A percentile compares a stretch with the other conserved stretches of the same genome.
Evolutionary conservation across 1,140 invertebrate genomes (phyloP).

Genomic region (Brachystomella parvula): DNA sequence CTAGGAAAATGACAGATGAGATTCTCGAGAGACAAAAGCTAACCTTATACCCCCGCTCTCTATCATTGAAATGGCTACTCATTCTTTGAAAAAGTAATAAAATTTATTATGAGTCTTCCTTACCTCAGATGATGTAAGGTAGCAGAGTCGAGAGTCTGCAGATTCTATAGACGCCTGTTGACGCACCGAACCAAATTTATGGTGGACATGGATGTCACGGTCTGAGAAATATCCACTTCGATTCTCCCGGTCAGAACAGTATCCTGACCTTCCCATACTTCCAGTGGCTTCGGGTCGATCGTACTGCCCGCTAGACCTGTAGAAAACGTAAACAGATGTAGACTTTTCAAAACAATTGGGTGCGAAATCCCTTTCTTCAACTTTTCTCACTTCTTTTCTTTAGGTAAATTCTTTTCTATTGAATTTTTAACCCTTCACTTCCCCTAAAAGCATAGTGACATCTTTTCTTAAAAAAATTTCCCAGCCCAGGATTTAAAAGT

Average conservation of each 20-base stretch:
- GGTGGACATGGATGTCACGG: conserved; percentile 52
- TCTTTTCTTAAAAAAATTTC: too few relatives aligned
- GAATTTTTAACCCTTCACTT: too few relatives aligned
- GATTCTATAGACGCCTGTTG: conserved; percentile 88
- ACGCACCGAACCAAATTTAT: conserved; percentile 70
- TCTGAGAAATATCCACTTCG: conserved; percentile 78
- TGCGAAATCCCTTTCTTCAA: background rate
- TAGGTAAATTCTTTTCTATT: background rate
- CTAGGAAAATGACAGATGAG: too few relatives aligned
- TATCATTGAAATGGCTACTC: too few relatives aligned
- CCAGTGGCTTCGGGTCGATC: conserved; percentile 70
- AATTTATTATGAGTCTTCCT: conserved; percentile 46
- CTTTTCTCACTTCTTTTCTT: background rate
- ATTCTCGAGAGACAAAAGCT: too few relatives aligned
- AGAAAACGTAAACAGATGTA: conserved; percentile 41
- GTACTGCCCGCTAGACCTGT: conserved; percentile 59
- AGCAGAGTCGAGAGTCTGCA: conserved; percentile 83
- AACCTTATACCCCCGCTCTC: too few relatives aligned
- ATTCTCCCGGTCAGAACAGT: conserved; percentile 36
- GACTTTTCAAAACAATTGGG: background rate
- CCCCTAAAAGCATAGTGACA: too few relatives aligned
- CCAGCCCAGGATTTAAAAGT: too few relatives aligned
- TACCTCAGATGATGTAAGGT: conserved; percentile 91
- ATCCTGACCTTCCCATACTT: conserved; percentile 47
- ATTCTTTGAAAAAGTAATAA: conserved; percentile 1